Evolutionary conservation across 2,113 vertebrate species (phyloP).

Genomic region (Todiramphus chloris): DNA sequence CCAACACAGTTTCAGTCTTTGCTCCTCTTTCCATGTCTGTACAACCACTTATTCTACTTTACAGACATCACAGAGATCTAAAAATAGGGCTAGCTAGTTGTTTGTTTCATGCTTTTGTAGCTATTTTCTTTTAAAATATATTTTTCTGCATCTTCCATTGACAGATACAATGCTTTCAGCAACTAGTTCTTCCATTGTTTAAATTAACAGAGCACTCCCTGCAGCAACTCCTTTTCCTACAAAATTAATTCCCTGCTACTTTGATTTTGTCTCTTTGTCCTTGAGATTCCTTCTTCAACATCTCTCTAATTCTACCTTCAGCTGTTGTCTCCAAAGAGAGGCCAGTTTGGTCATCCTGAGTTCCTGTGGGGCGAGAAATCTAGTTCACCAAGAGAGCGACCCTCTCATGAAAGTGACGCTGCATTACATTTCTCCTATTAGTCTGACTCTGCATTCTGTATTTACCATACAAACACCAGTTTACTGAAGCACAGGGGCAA

Average conservation of each 20-base stretch:
- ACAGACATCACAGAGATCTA: background rate
- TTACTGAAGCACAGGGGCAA: background rate
- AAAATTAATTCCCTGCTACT: background rate
- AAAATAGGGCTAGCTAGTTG: background rate
- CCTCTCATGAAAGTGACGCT: background rate
- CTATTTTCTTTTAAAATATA: background rate
- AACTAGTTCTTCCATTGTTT: background rate
- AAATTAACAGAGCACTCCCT: background rate
- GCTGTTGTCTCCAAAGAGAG: background rate
- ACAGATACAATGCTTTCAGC: background rate
- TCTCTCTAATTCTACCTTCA: background rate
- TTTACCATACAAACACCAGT: background rate
- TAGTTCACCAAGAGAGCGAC: background rate
- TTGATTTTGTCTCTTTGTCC: background rate
- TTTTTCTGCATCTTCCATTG: background rate
- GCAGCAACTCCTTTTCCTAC: background rate
- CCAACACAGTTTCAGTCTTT: background rate
- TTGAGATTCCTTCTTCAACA: background rate
- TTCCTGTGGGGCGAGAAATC: background rate
- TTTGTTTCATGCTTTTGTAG: background rate
- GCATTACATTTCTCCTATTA: background rate
- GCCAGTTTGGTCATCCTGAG: background rate
- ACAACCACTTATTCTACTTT: background rate
- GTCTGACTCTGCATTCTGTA: background rate
- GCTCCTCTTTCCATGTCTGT: background rate